phyloP scores from a whole-genome alignment of 2,113 vertebrate species.

The Pluvianellus socialis region DNA sequence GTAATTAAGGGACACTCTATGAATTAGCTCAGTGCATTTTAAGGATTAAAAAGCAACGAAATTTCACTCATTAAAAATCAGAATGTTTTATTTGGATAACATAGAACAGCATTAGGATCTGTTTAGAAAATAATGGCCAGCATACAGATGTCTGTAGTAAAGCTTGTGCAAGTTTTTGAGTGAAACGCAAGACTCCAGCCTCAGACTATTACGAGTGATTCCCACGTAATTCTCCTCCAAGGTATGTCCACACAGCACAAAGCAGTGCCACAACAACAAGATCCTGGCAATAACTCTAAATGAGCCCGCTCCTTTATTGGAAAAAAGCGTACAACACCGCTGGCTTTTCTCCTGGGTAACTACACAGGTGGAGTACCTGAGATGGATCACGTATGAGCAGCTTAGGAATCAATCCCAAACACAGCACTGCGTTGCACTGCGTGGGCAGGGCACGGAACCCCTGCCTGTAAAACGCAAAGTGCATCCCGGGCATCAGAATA shows the following conservation, averaged over 20 bases:
- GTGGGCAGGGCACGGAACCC: not conserved
- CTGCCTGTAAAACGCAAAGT: accelerated
- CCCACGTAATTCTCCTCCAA: not conserved
- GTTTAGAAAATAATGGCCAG: not conserved
- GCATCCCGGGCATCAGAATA: not conserved
- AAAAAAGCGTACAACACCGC: not conserved
- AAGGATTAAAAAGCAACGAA: not conserved
- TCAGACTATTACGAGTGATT: not conserved
- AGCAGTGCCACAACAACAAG: not conserved
- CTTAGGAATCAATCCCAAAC: not conserved
- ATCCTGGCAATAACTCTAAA: not conserved
- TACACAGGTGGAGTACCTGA: not conserved
- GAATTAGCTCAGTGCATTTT: constrained; percentile 2
- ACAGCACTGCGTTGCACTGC: not conserved
- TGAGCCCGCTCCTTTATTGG: not conserved
- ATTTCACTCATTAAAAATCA: not conserved
- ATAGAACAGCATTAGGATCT: not conserved
- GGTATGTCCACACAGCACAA: not conserved
- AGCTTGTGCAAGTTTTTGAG: not conserved
- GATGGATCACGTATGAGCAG: not conserved
- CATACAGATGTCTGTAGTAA: not conserved
- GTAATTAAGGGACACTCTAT: not conserved
- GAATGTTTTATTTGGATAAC: not conserved
- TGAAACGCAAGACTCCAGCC: not conserved
- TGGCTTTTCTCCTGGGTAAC: constrained; percentile 1